These are phyloP conservation scores for Achlya flavicornis DNA, from an alignment of 2,888 invertebrate species.

Conservation along the genomic window DNA sequence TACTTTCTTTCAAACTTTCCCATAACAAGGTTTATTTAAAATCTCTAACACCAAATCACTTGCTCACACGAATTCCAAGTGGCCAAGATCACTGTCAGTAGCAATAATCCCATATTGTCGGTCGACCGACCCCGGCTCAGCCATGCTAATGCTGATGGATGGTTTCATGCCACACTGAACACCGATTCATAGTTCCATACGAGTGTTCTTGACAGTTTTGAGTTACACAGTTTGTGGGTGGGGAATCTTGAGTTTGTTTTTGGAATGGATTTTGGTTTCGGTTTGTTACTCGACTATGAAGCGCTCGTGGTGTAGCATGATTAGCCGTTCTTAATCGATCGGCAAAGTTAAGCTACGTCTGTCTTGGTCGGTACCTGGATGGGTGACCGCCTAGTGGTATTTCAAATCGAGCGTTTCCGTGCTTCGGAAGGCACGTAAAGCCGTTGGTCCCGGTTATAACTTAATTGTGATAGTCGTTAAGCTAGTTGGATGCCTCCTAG, in stretches of 20 bases:
- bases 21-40: neutral
- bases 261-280: slow-evolving; percentile 5
- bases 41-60: neutral
- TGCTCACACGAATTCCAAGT: slow-evolving; percentile 6
- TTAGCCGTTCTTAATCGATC: too few relatives aligned
- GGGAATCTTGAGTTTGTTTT: slow-evolving; percentile 12
- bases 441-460: too few relatives aligned
- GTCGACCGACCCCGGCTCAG: slow-evolving; percentile 24
- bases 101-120: slow-evolving; percentile 39
- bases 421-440: too few relatives aligned
- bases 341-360: too few relatives aligned
- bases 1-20: too few relatives aligned
- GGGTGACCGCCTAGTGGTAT: too few relatives aligned
- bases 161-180: slow-evolving; percentile 15
- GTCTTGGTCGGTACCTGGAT: too few relatives aligned
- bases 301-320: too few relatives aligned
- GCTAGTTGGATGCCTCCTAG: too few relatives aligned
- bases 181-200: slow-evolving; percentile 19
- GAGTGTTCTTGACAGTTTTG: slow-evolving; percentile 16
- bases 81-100: slow-evolving; percentile 36
- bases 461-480: too few relatives aligned
- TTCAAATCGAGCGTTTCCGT: too few relatives aligned
- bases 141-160: slow-evolving; percentile 31
- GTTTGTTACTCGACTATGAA: too few relatives aligned
- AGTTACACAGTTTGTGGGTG: slow-evolving; percentile 16